phyloP scores from a whole-genome alignment of 2,797 vertebrate genomes.

The Vireo griseus region DNA sequence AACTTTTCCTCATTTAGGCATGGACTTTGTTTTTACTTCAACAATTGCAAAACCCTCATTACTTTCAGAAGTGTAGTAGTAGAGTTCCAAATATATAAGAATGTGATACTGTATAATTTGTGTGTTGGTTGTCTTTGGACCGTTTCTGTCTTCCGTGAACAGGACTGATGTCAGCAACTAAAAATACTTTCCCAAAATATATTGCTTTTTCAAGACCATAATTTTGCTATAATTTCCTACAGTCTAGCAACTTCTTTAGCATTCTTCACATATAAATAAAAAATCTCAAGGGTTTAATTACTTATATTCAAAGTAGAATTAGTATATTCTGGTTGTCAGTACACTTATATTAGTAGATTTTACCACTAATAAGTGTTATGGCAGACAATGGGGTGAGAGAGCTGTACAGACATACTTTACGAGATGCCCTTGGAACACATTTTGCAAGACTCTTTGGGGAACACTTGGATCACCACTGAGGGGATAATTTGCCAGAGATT shows the following conservation, averaged over 20 bases:
- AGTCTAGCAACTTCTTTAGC: not conserved
- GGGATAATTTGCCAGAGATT: not conserved
- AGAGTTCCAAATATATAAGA: conserved; percentile 9
- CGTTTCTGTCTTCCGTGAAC: not conserved
- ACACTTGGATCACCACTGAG: not conserved
- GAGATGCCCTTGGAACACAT: not conserved
- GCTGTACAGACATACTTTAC: not conserved
- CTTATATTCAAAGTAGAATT: not conserved
- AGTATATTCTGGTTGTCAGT: not conserved
- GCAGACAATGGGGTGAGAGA: not conserved
- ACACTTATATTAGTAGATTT: not conserved
- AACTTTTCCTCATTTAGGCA: not conserved
- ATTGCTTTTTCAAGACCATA: not conserved
- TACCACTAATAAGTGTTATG: not conserved
- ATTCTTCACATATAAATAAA: not conserved
- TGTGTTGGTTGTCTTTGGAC: not conserved
- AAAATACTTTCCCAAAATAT: not conserved
- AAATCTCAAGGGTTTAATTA: not conserved
- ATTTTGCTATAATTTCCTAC: not conserved
- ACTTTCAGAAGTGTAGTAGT: not conserved
- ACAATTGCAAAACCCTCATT: not conserved
- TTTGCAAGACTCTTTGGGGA: not conserved
- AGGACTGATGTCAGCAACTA: not conserved
- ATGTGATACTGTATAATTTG: not conserved
- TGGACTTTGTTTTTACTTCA: not conserved